Conservation (phyloP, 2,797 vertebrate species). For the Peromyscus eremicus region DNA sequence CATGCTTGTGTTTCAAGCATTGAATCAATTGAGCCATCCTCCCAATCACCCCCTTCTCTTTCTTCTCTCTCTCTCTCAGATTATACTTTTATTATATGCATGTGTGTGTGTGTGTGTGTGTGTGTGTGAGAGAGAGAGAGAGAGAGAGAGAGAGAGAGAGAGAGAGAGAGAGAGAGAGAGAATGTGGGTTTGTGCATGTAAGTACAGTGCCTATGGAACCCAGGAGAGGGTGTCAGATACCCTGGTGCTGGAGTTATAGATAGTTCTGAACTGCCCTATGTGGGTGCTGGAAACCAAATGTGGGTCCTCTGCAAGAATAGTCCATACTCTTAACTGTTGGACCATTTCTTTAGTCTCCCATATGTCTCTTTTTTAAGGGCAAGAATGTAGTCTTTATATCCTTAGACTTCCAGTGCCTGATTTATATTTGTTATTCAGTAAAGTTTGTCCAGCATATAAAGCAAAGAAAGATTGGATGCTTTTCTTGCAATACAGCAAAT, state of each 20-base stretch:
- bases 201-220: not conserved
- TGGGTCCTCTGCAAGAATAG: not conserved
- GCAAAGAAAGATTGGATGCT: not conserved
- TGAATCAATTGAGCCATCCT: not conserved
- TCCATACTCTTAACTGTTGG: not conserved
- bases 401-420: not conserved
- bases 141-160: too few species aligned
- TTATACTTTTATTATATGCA: not conserved
- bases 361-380: not conserved
- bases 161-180: too few species aligned
- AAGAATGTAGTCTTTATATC: constrained; percentile 26
- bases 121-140: too few species aligned
- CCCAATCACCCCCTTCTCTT: not conserved
- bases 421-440: constrained; percentile 51
- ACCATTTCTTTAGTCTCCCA: not conserved
- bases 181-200: not conserved
- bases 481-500: constrained; percentile 44
- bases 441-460: constrained; percentile 31
- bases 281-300: not conserved
- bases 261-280: not conserved
- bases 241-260: too few species aligned
- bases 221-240: not conserved
- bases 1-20: not conserved
- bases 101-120: not conserved
- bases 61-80: too few species aligned